These are phyloP conservation scores for Geodia barretti DNA, from an alignment of 37 sponge, comb jelly and placozoan genomes.

Conservation along the genomic window DNA sequence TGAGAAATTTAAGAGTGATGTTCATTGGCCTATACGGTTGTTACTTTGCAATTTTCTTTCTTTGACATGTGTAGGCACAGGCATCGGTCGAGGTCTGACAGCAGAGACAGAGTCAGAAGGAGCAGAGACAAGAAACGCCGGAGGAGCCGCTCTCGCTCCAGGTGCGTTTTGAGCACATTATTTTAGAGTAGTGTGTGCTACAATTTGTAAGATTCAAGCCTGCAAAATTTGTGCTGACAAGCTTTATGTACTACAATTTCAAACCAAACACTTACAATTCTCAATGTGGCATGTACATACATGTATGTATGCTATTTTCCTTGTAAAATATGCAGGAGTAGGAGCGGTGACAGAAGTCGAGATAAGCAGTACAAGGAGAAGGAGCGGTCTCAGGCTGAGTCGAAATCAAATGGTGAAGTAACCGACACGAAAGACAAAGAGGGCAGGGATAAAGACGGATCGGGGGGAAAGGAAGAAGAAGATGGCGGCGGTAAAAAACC, in stretches of 20 bases:
- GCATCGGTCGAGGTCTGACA: neutral
- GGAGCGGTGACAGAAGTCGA: neutral
- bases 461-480: neutral
- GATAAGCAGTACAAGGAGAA: neutral
- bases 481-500: neutral
- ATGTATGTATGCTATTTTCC: too few species aligned
- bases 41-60: too few species aligned
- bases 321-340: neutral
- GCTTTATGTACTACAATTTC: too few species aligned
- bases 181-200: too few species aligned
- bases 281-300: too few species aligned
- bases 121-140: conserved; percentile 11
- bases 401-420: neutral
- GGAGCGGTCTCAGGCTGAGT: neutral
- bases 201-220: too few species aligned
- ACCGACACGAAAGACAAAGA: neutral
- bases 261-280: too few species aligned
- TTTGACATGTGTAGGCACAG: neutral
- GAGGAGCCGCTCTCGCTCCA: neutral
- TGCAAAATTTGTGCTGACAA: too few species aligned
- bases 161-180: conserved; percentile 20
- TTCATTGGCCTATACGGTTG: too few species aligned
- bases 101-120: conserved; percentile 5
- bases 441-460: neutral
- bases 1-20: too few species aligned